phyloP scores from a whole-genome alignment of 2,888 invertebrate genomes.

The Mesodorylaimus sp. region DNA sequence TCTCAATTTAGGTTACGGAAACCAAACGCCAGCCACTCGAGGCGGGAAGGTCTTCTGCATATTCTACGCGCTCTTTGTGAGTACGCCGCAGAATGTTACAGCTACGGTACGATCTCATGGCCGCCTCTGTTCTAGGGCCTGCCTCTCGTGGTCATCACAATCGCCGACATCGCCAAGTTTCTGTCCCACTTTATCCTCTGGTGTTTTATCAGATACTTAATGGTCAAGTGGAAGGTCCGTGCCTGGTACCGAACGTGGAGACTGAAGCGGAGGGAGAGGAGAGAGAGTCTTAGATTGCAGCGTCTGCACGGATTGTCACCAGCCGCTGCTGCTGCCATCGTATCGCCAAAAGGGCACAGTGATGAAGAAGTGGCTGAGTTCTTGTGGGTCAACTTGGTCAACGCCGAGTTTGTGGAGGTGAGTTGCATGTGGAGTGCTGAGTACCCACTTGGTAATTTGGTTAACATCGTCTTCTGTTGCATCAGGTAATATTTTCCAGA shows the following conservation, averaged over 20 bases:
- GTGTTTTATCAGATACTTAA: background rate
- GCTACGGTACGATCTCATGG: too few relatives aligned
- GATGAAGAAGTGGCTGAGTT: constrained; percentile 8
- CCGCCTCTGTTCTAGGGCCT: too few relatives aligned
- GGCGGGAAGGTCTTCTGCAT: constrained; percentile 5
- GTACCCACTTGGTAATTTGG: too few relatives aligned
- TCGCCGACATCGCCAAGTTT: constrained; percentile 8
- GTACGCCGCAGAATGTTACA: too few relatives aligned
- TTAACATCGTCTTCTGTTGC: too few relatives aligned
- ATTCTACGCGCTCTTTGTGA: background rate
- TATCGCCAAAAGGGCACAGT: background rate
- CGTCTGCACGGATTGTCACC: too few relatives aligned
- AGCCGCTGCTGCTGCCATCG: background rate
- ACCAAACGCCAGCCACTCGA: background rate
- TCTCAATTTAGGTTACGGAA: constrained; percentile 6
- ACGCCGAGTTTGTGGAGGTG: constrained; percentile 4
- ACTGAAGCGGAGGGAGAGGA: background rate
- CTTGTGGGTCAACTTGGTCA: constrained; percentile 8
- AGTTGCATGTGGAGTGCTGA: too few relatives aligned
- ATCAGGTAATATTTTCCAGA: too few relatives aligned
- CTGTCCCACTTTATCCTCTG: background rate
- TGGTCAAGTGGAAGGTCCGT: background rate
- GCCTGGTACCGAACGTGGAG: background rate
- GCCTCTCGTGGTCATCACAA: background rate
- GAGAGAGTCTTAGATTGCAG: too few relatives aligned